Percentiles rank a stretch among this genome's conserved stretches.
Evolutionary conservation across 2,113 vertebrate species (phyloP).

Genomic region (Piprites chloris): DNA sequence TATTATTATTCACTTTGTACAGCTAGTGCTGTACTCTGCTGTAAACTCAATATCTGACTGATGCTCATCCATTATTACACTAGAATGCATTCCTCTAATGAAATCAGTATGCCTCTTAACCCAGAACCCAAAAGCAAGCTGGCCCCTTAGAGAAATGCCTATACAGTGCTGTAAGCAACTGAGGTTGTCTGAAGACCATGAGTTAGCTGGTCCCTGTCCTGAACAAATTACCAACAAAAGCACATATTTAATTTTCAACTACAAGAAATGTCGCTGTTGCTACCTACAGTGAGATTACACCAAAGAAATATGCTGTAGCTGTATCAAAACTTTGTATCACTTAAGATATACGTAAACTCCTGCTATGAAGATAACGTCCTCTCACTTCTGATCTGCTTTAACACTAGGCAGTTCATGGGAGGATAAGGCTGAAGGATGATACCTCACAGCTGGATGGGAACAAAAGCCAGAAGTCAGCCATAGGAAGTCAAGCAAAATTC

Average conservation of each 20-base stretch:
- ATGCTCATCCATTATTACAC: background rate
- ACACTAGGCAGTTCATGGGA: background rate
- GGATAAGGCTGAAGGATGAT: background rate
- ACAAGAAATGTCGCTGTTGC: background rate
- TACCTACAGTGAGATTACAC: background rate
- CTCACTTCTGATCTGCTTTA: background rate
- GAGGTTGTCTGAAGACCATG: background rate
- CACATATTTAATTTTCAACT: background rate
- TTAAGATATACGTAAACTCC: background rate
- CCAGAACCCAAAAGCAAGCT: background rate
- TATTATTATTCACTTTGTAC: background rate
- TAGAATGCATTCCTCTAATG: background rate
- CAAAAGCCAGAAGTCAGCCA: background rate
- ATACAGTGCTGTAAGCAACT: background rate
- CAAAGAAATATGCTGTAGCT: background rate
- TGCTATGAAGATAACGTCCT: background rate
- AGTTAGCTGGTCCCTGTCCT: background rate
- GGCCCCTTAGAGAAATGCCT: background rate
- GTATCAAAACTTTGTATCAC: background rate
- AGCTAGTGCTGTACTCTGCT: background rate
- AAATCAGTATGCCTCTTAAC: background rate
- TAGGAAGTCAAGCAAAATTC: background rate
- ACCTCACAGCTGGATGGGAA: slow-evolving; percentile 5
- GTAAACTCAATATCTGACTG: background rate
- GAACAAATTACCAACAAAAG: background rate